Evolutionary conservation across 2,797 vertebrate genomes (phyloP).

Genomic region (Sitta carolinensis): DNA sequence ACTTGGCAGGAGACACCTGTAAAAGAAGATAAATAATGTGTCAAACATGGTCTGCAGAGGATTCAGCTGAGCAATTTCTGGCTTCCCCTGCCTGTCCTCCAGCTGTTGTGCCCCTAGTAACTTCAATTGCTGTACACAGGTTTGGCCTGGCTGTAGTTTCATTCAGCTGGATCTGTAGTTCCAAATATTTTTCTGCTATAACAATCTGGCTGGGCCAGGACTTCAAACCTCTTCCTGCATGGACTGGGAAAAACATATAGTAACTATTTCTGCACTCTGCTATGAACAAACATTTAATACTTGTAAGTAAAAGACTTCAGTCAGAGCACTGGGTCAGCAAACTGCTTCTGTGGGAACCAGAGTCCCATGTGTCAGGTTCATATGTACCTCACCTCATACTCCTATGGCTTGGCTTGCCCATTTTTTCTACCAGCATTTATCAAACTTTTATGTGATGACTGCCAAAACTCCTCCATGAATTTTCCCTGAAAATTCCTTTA

Average conservation of each 20-base stretch:
- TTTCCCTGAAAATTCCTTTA: background rate
- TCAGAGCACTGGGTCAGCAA: background rate
- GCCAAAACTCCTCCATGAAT: background rate
- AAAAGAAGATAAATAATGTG: conserved; percentile 72
- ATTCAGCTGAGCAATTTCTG: conserved; percentile 64
- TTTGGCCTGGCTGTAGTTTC: conserved; percentile 26
- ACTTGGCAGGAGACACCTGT: conserved; percentile 63
- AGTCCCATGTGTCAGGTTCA: background rate
- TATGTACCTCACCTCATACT: background rate
- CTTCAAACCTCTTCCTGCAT: background rate
- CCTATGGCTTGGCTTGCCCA: background rate
- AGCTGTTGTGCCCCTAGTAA: conserved; percentile 62
- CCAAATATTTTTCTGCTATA: conserved; percentile 47
- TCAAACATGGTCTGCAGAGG: conserved; percentile 70
- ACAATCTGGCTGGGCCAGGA: background rate
- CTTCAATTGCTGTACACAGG: conserved; percentile 36
- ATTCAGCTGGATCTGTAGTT: conserved; percentile 45
- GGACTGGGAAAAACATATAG: background rate
- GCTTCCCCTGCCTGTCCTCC: conserved; percentile 57
- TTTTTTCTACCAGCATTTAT: background rate
- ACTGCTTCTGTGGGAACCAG: background rate
- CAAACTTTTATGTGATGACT: background rate
- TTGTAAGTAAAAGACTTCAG: background rate
- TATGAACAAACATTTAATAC: background rate
- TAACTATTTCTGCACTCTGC: background rate